Evolutionary conservation across 2,797 vertebrate genomes (phyloP), one percentile per base, ranked within the genome.

Genomic region (Alectoris magna): DNA sequence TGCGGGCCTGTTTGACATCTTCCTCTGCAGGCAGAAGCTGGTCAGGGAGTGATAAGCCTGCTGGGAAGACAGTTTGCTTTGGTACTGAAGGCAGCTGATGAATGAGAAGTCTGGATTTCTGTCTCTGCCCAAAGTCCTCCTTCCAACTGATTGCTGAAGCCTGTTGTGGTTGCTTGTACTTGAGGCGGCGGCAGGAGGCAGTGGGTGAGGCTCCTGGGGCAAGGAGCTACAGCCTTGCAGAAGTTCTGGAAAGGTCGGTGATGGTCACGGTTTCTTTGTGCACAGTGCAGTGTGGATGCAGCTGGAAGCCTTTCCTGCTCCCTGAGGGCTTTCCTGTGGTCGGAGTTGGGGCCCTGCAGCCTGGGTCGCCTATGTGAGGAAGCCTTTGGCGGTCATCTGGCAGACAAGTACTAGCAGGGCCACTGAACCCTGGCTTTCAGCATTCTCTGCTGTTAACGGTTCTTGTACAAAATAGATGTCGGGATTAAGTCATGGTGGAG

Each of bases 111-210:
- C 17, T 10, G 26, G 67, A 63, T 68, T 82, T 77, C 38, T 59
- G 6, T 18, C 68, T 85, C 39, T 72, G 55, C 10, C 31, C 11
- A 2, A 6, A 41, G 66, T 73, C 70, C 18, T 69, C 0, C 6
- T 19, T 63, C 68, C 11, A 18, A 44, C 8, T 51, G 6, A 23
- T n/a, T 13, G 22, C 41, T 34, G 49, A 68, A 81, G 44, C 39
- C 34, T 63, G 26, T 67, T 76, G 10, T 0, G 0, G 14, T 58
- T 24, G 31, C 17, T 80, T 68, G 2, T 4, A 1, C 6, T 43
- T 7, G 60, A 64, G 39, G 12, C 48, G 9, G 39, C 0, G 3
- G 24, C 26, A 48, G 43, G 48, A 83, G 10, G 49, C 26, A 7
- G 49, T 51, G 49, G 49, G 49, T 51, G 49, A 51, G 49, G 55